Base-by-base conservation (phyloP, 2,113 vertebrate species). In the Pipra filicauda region DNA sequence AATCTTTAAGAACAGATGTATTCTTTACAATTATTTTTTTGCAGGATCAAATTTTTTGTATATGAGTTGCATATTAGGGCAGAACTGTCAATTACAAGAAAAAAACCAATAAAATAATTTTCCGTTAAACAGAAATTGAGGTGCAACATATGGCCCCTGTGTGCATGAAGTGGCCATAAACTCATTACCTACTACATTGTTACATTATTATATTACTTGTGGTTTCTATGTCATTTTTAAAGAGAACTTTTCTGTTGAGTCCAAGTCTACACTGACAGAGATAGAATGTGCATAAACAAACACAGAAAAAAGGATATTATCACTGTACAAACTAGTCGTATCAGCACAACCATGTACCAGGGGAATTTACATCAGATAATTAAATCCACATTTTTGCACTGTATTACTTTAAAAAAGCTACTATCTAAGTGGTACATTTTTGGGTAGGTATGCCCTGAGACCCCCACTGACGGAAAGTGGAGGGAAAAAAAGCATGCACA, bases 321-420 rank as follows among this genome's bases (percentile, higher is more conserved):
- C 72, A 46, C 43, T 74, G 51, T 8, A 51, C 51, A 92, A 88
- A 81, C 54, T 43, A 43, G 26, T 59, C 11, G 1, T 64, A 77
- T 58, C 78, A 91, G 55, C 2, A 2, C 46, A 86, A 77, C 28
- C 51, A 59, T 5, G 61, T 62, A 61, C 30, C 8, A 1, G 37
- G 31, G 64, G 46, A 77, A 88, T 71, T 89, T 64, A 15, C 19
- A 83, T n/a, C 78, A 77, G 88, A 52, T 77, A 74, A 91, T 82
- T 55, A 73, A 64, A 88, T 43, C 17, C 69, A 52, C 24, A 35
- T 20, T 46, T 44, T 41, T 67, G 39, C 27, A 52, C 17, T 37
- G 21, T 9, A 73, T n/a, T 39, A 54, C 18, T 89, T 85, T 19
- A 82, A 76, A 37, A 67, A 70, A 48, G 67, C 15, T 44, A 37